These are phyloP conservation scores for Antechinus stuartii DNA, from an alignment of 2,113 vertebrate species.

Conservation along the genomic window DNA sequence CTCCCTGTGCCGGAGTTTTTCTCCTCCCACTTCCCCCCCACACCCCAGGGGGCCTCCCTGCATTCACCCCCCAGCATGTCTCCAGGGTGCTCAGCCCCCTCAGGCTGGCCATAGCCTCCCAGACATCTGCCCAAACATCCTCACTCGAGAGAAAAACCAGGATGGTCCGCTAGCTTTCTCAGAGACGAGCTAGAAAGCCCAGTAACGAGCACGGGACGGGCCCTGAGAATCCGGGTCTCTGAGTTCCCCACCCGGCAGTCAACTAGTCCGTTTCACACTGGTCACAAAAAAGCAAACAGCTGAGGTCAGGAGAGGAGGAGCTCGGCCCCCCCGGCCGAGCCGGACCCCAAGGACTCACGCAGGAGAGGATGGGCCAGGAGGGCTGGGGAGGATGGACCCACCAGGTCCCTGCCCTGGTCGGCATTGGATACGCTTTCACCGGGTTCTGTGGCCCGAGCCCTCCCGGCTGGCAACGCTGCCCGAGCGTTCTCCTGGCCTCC, in stretches of 20 bases:
- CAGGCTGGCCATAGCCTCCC: neutral
- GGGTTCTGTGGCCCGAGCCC: neutral
- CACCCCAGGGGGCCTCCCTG: neutral
- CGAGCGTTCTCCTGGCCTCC: neutral
- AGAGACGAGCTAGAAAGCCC: no score
- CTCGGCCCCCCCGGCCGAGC: accelerated
- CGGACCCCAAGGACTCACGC: neutral
- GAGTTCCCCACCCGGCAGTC: neutral
- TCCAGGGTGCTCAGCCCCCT: neutral
- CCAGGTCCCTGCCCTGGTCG: neutral
- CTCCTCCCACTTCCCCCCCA: no score
- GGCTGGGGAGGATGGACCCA: neutral
- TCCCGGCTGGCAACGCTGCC: neutral
- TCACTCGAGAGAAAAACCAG: neutral
- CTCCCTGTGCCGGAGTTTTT: neutral
- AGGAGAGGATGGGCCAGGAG: neutral
- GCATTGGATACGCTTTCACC: neutral
- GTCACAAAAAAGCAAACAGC: neutral
- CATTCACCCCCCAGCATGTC: neutral
- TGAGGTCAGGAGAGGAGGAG: neutral
- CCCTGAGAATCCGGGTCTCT: neutral
- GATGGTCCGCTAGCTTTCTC: neutral
- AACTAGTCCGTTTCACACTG: neutral
- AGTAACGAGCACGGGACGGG: neutral
- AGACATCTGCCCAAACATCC: neutral